Evolutionary conservation across 1,140 invertebrate genomes (phyloP).

Genomic region (Macrotrachela quadricornifera): DNA sequence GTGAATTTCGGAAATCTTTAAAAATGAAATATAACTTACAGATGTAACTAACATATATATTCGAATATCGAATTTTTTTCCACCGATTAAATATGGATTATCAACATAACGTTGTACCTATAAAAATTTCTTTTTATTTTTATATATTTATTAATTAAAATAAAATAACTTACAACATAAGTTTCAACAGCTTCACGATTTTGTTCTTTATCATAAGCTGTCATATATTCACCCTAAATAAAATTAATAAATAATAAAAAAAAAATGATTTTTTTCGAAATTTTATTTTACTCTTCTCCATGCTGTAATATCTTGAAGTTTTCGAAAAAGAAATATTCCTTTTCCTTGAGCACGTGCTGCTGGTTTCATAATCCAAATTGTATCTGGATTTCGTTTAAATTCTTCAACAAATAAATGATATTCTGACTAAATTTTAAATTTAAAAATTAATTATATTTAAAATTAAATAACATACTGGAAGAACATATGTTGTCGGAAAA

Average conservation of each 20-base stretch:
- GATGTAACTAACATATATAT: slow-evolving; percentile 29
- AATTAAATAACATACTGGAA: slow-evolving; percentile 24
- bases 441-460: background rate
- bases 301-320: slow-evolving; percentile 34
- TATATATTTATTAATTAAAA: too few species aligned
- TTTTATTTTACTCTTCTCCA: slow-evolving; percentile 30
- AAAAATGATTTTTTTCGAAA: too few species aligned
- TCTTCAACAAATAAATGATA: slow-evolving; percentile 36
- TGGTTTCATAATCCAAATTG: slow-evolving; percentile 37
- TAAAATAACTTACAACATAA: too few species aligned
- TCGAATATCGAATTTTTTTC: slow-evolving; percentile 29
- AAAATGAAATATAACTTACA: slow-evolving; percentile 6
- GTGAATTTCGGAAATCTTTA: background rate
- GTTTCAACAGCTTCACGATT: slow-evolving; percentile 18
- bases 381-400: slow-evolving; percentile 31
- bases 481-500: slow-evolving; percentile 32
- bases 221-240: too few species aligned
- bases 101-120: slow-evolving; percentile 29
- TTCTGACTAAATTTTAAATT: slow-evolving; percentile 22
- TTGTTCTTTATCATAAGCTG: slow-evolving; percentile 8
- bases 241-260: too few species aligned
- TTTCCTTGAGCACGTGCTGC: slow-evolving; percentile 33
- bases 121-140: too few species aligned
- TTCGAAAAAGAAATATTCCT: slow-evolving; percentile 34
- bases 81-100: slow-evolving; percentile 30